Conservation (phyloP, 2,113 vertebrate genomes). For the Trinectes maculatus region DNA sequence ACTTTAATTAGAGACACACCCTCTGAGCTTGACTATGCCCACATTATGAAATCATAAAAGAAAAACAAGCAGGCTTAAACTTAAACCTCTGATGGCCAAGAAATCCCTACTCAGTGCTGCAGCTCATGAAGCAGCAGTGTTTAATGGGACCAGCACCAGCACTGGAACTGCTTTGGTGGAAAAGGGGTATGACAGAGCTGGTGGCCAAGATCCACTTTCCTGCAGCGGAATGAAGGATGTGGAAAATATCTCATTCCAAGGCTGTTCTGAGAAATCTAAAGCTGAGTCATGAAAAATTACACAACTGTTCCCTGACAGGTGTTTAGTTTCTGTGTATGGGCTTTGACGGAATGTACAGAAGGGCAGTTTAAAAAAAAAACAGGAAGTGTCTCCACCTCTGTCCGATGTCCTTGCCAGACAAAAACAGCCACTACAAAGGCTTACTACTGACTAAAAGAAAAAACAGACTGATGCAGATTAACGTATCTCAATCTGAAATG, state of each 20-base stretch:
- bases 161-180: too few species aligned
- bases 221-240: background rate
- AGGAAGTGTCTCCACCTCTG: background rate
- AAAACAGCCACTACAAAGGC: too few species aligned
- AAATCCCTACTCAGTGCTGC: conserved; percentile 29
- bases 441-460: too few species aligned
- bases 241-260: background rate
- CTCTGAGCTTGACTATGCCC: background rate
- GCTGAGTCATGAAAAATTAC: background rate
- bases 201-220: conserved; percentile 17
- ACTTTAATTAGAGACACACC: background rate
- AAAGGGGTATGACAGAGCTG: conserved; percentile 13
- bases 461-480: too few species aligned
- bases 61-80: background rate
- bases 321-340: background rate
- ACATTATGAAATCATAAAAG: background rate
- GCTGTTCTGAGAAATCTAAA: background rate
- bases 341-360: background rate
- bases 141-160: too few species aligned
- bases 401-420: too few species aligned
- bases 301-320: background rate
- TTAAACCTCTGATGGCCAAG: background rate
- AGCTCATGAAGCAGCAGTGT: conserved; percentile 4
- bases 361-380: too few species aligned
- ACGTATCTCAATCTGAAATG: too few species aligned